A percentile compares a stretch with the other conserved stretches of the same genome.
Evolutionary conservation across 2,797 vertebrate species (phyloP).

Genomic region (Danio jaintianensis): DNA sequence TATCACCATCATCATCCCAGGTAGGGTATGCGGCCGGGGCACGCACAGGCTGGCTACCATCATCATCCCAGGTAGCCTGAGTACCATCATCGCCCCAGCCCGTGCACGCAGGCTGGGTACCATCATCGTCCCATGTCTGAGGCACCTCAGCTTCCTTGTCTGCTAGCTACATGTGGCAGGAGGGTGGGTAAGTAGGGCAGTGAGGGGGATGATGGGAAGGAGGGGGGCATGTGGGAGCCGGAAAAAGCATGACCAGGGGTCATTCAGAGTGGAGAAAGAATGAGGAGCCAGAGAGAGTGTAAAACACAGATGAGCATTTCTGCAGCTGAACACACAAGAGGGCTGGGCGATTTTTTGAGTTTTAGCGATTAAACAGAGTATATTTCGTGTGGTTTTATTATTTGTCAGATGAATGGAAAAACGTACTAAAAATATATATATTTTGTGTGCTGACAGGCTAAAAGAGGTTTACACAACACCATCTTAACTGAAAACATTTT

Average conservation of each 20-base stretch:
- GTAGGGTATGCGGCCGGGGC: conserved; percentile 62
- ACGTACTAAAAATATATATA: too few species aligned
- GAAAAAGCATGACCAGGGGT: conserved; percentile 52
- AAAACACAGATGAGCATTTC: conserved; percentile 47
- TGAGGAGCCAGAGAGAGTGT: conserved; percentile 51
- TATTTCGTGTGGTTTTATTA: too few species aligned
- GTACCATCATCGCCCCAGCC: conserved; percentile 67
- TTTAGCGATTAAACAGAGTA: background rate
- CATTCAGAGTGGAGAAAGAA: conserved; percentile 52
- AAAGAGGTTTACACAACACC: too few species aligned
- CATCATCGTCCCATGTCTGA: conserved; percentile 58
- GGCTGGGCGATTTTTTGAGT: background rate
- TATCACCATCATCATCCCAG: conserved; percentile 72
- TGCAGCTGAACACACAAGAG: conserved; percentile 20
- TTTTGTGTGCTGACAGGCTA: too few species aligned
- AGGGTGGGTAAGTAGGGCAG: conserved; percentile 55
- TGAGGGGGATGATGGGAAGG: conserved; percentile 47
- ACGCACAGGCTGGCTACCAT: conserved; percentile 65
- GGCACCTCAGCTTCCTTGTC: conserved; percentile 52
- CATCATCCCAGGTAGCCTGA: conserved; percentile 77
- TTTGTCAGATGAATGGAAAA: too few species aligned
- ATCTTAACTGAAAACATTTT: too few species aligned
- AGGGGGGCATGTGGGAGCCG: conserved; percentile 48
- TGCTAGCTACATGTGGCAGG: conserved; percentile 53
- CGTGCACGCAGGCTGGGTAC: conserved; percentile 74